Base-by-base conservation (phyloP, 2,797 vertebrate genomes). In the Hypotaenidia philippensis region DNA sequence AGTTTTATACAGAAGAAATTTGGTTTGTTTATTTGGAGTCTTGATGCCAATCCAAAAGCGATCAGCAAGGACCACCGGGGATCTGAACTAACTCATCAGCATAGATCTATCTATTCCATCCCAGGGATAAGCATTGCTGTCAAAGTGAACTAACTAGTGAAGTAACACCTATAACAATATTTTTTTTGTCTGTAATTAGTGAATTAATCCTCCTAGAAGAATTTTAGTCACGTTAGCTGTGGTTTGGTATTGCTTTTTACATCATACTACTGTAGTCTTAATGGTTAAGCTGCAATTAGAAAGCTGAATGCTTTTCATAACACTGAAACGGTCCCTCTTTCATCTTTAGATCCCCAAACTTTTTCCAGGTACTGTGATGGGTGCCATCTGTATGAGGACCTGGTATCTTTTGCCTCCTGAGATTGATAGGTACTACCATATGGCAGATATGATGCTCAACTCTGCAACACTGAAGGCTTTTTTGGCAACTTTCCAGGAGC, bases 381-480 rank as follows among this genome's bases (percentile, higher is more conserved):
- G 29, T 70, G 53, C 93, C 94, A 91, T 96, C 85, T 97, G 94
- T 13, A 64, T 19, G 36, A 87, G 49, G 77, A 93, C 10, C 59
- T 91, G 84, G 36, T 81, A 27, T 86, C 72, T 85, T 76, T 87
- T 83, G 32, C 61, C 26, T 88, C 55, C 87, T 0, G 2, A 66
- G 74, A 92, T 64, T 83, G 66, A 93, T 86, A 79, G 94, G 92
- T 94, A 63, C 50, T 20, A 89, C 87, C 96, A 96, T 94, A 96
- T 96, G 95, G 93, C 36, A 29, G 85, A 79, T 60, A 60, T 77
- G 94, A 96, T 88, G 91, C 56, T 96, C 94, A 91, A 94, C 89
- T 96, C 96, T 95, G 85, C 83, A 90, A 90, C 66, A 82, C 94
- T 70, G 16, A 91, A 79, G 95, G 93, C 80, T 91, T 86, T 84